These are phyloP conservation scores for Fistularia tabacaria DNA, from an alignment of 2,797 vertebrate species.

Conservation along the genomic window DNA sequence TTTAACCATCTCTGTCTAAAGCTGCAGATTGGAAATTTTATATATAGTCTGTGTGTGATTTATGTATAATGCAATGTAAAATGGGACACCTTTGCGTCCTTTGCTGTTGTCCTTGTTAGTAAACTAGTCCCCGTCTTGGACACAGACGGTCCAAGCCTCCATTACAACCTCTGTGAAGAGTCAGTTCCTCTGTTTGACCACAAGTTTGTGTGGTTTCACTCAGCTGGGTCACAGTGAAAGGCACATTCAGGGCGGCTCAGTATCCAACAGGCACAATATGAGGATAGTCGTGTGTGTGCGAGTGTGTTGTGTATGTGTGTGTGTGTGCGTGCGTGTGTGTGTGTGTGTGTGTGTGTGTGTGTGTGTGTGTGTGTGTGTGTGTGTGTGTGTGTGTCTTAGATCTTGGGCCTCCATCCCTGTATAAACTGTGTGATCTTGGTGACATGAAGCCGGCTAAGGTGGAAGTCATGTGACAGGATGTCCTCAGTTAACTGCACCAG, in stretches of 20 bases:
- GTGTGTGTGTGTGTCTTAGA: conserved; percentile 45
- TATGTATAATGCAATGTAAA: neutral
- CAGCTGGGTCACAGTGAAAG: conserved; percentile 62
- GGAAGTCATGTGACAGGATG: conserved; percentile 95
- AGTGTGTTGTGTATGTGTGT: conserved; percentile 6
- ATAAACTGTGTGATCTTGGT: conserved; percentile 99
- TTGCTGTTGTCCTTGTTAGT: conserved; percentile 60
- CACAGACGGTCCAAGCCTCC: conserved; percentile 40
- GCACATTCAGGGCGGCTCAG: conserved; percentile 67
- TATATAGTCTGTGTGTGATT: conserved; percentile 1
- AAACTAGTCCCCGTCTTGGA: conserved; percentile 70
- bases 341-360: conserved; percentile 19
- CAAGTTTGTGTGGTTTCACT: conserved; percentile 47
- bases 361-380: conserved; percentile 17
- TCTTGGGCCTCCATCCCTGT: conserved; percentile 97
- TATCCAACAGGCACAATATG: conserved; percentile 63
- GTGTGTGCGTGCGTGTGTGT: conserved; percentile 15
- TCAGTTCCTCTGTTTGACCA: conserved; percentile 49
- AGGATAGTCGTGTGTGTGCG: conserved; percentile 7
- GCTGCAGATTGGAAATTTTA: neutral
- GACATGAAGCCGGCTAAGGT: conserved; percentile 93
- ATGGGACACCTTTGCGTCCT: conserved; percentile 2
- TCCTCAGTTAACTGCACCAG: conserved; percentile 96
- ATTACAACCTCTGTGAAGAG: conserved; percentile 12
- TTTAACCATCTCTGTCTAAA: neutral